Base-by-base conservation (phyloP, 2,113 vertebrate genomes). In the Cariama cristata region DNA sequence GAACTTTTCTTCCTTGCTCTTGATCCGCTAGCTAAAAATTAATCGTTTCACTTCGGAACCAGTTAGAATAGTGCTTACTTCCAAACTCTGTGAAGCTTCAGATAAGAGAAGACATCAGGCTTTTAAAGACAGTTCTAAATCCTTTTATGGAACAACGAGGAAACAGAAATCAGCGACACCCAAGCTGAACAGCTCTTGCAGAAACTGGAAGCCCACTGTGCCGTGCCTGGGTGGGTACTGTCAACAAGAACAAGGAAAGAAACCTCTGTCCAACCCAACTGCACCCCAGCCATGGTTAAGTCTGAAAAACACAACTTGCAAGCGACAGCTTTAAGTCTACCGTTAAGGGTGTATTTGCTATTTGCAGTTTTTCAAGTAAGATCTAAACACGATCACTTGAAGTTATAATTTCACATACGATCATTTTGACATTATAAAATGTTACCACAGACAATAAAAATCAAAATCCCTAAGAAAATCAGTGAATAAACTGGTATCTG, bases 41-140 rank as follows among this genome's bases (percentile, higher is more conserved):
- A 19, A n/a, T 14, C 2, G 4, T 38, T 75, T 84, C 24, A 11
- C 47, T 92, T n/a, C 44, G 13, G 38, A 44, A 64, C 5, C 33
- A 20, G 32, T 62, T 15, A 49, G 27, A 82, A 40, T 3, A 76
- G 20, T 0, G 0, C n/a, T 68, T 45, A n/a, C 13, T 49, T 52
- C 64, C 5, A 9, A 82, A 82, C 30, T 3, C 16, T 50, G 11
- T 6, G 2, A 6, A 66, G 27, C 27, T 32, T 44, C 2, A 59
- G 11, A 2, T 21, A 66, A 44, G 33, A 14, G 38, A 69, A 19
- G 17, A 5, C 6, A 88, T 6, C 2, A 72, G 22, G 24, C 27
- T 83, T 82, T 58, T 26, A 53, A 66, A 55, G 28, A 52, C 14
- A 52, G 7, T 9, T 93, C 75, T 30, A 79, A 97, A 92, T 8